A percentile compares a stretch with the other conserved stretches of the same genome.
Evolutionary conservation across 2,113 vertebrate species (phyloP).

Genomic region (Tetraodon nigroviridis): DNA sequence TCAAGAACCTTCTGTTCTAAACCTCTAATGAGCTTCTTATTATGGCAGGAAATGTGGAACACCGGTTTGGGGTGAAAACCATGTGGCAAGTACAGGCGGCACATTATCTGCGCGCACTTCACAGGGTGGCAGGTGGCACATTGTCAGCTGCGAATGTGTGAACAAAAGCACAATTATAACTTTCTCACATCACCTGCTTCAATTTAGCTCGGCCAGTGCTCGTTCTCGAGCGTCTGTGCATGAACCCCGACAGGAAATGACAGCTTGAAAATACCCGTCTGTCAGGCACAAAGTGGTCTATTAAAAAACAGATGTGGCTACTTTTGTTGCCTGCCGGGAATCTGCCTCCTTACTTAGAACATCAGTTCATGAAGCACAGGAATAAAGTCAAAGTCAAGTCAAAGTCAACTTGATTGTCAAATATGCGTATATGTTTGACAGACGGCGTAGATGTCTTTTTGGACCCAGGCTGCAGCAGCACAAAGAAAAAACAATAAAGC

Average conservation of each 20-base stretch:
- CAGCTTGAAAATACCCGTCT: constrained; percentile 31
- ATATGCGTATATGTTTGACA: no score
- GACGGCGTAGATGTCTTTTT: no score
- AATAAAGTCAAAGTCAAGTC: no score
- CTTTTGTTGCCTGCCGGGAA: neutral
- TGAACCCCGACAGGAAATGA: constrained; percentile 7
- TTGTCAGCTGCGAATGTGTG: constrained; percentile 60
- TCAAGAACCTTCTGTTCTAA: constrained; percentile 3
- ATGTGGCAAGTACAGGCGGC: constrained; percentile 28
- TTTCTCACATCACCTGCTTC: constrained; percentile 59
- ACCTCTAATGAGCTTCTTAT: constrained; percentile 26
- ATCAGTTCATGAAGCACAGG: neutral
- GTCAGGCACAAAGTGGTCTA: constrained; percentile 11
- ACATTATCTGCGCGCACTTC: constrained; percentile 22
- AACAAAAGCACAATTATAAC: constrained; percentile 68
- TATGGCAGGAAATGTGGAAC: constrained; percentile 25
- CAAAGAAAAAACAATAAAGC: no score
- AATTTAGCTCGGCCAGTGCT: constrained; percentile 38
- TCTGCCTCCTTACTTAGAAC: no score
- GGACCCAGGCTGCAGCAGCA: no score
- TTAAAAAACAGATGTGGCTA: constrained; percentile 14
- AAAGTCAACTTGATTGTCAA: no score
- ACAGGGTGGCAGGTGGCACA: constrained; percentile 60
- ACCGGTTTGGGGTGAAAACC: constrained; percentile 19
- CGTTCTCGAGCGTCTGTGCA: no score